phyloP scores from a whole-genome alignment of 2,797 vertebrate genomes.

The Threskiornis aethiopicus region DNA sequence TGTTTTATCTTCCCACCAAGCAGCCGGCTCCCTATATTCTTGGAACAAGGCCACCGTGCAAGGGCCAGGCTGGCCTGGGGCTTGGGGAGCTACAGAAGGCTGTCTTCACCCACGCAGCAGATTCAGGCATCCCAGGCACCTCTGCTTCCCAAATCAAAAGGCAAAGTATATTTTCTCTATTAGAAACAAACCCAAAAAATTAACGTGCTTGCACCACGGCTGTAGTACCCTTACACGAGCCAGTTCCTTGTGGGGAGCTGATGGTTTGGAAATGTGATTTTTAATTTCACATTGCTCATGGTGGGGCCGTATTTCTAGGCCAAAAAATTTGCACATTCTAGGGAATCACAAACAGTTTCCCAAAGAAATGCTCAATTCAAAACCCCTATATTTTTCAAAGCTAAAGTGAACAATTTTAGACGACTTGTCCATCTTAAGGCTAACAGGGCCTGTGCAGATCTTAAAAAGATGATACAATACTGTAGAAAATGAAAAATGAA shows the following conservation, averaged over 20 bases:
- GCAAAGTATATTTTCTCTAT: not conserved
- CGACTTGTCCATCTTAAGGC: not conserved
- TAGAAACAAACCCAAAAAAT: not conserved
- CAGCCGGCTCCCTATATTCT: slow-evolving; percentile 26
- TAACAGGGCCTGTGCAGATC: not conserved
- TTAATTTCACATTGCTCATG: not conserved
- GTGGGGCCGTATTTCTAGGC: not conserved
- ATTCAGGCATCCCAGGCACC: not conserved
- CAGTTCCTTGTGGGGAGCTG: not conserved
- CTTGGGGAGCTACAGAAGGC: not conserved
- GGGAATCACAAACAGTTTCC: not conserved
- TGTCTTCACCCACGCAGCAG: not conserved
- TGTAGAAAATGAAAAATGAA: not conserved
- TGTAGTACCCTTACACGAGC: not conserved
- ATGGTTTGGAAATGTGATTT: not conserved
- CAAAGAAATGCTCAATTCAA: not conserved
- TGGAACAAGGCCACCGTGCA: not conserved
- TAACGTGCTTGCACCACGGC: not conserved
- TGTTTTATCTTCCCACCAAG: not conserved
- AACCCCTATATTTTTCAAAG: not conserved
- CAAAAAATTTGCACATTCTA: not conserved
- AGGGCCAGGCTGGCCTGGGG: slow-evolving; percentile 33
- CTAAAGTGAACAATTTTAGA: not conserved
- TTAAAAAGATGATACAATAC: not conserved
- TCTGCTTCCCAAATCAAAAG: not conserved